Percentiles rank a stretch among this genome's conserved stretches.
Conservation (phyloP, 2,113 vertebrate genomes). For the Pelusios castaneus region DNA sequence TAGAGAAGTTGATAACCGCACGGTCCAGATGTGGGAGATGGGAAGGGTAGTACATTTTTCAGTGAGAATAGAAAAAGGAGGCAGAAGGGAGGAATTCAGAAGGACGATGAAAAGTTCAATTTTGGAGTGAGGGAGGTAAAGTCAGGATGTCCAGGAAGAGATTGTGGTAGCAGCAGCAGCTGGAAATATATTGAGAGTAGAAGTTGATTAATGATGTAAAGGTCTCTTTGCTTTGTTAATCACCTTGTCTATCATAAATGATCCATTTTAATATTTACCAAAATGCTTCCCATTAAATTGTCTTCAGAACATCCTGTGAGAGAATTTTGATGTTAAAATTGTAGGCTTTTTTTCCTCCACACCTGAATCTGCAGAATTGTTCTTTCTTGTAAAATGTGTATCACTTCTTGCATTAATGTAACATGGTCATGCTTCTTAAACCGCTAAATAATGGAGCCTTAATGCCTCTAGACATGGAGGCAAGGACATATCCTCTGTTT, state of each 20-base stretch:
- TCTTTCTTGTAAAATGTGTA: neutral
- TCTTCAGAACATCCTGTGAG: neutral
- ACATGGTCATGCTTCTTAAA: fast-evolving
- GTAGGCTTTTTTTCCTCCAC: neutral
- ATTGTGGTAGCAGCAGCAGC: neutral
- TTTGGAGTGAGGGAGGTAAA: too few species aligned
- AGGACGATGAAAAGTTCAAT: neutral
- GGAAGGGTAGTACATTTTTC: neutral
- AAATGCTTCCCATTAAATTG: neutral
- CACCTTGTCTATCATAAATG: neutral
- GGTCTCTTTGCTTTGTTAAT: neutral
- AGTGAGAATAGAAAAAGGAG: neutral
- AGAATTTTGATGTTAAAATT: neutral
- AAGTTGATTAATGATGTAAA: neutral
- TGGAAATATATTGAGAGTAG: neutral
- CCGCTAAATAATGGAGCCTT: fast-evolving
- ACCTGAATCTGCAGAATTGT: neutral
- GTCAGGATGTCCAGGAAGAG: neutral
- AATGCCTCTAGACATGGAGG: fast-evolving
- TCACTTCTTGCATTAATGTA: neutral
- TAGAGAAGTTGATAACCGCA: neutral
- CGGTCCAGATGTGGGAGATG: neutral
- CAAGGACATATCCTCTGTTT: neutral
- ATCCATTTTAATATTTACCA: neutral
- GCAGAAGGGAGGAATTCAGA: neutral